phyloP scores from a whole-genome alignment of 2,888 invertebrate genomes.

The Lasioglossum zephyrum region DNA sequence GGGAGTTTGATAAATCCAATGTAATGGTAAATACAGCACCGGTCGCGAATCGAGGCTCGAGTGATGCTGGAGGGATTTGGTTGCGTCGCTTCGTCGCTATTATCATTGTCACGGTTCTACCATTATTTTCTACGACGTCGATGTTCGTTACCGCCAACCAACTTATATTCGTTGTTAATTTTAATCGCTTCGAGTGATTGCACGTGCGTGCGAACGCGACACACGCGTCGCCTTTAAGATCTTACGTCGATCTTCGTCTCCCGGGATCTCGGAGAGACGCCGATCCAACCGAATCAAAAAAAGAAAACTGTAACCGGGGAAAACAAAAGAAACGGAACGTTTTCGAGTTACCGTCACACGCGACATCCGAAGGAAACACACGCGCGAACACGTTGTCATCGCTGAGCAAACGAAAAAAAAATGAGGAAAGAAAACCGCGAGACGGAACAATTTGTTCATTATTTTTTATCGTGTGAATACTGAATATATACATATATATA shows the following conservation, averaged over 20 bases:
- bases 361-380: neutral
- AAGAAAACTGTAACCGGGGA: neutral
- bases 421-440: neutral
- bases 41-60: constrained; percentile 17
- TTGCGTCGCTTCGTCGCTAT: constrained; percentile 11
- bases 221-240: neutral
- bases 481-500: constrained; percentile 79
- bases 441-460: constrained; percentile 86
- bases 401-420: constrained; percentile 4
- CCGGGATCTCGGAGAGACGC: neutral
- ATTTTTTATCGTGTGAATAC: constrained; percentile 89
- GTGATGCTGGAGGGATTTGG: constrained; percentile 9
- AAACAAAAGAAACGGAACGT: neutral
- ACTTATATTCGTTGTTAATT: constrained; percentile 41
- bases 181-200: constrained; percentile 27
- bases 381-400: constrained; percentile 29
- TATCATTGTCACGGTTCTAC: constrained; percentile 35
- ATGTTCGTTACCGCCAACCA: constrained; percentile 35
- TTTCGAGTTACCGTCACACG: neutral
- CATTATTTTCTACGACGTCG: constrained; percentile 44
- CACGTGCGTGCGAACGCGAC: constrained; percentile 5
- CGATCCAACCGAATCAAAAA: constrained; percentile 5
- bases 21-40: neutral
- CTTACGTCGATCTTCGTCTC: constrained; percentile 36
- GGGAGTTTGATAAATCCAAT: too few species aligned